Evolutionary conservation across 2,797 vertebrate species (phyloP).

Genomic region (Phylloscopus collybita): DNA sequence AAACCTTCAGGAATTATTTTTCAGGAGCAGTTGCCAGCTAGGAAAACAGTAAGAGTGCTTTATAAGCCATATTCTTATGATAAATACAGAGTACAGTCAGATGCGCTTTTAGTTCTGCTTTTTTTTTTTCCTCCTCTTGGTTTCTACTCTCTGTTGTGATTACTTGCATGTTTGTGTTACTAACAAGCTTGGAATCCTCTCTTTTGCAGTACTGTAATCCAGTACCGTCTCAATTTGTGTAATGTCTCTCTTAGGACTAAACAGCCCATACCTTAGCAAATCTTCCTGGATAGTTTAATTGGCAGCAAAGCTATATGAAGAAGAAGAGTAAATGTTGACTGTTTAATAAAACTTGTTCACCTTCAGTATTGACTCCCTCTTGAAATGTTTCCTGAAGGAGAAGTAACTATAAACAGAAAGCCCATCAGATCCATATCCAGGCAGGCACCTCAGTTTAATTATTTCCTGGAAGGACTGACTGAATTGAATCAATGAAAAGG

Average conservation of each 20-base stretch:
- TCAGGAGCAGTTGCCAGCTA: not conserved
- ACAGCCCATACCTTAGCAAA: not conserved
- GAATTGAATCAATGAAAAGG: not conserved
- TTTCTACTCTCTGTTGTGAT: not conserved
- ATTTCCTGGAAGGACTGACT: not conserved
- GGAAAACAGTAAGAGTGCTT: not conserved
- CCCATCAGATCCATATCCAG: not conserved
- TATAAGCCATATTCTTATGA: not conserved
- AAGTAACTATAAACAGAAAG: not conserved
- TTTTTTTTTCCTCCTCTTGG: accelerated
- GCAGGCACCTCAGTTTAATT: not conserved
- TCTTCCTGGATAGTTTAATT: not conserved
- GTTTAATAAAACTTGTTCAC: not conserved
- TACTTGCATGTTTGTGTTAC: not conserved
- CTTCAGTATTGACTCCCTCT: not conserved
- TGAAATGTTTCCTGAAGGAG: not conserved
- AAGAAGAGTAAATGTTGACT: not conserved
- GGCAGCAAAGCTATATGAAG: not conserved
- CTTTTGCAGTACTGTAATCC: not conserved
- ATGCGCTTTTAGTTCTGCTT: not conserved
- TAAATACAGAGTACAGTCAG: not conserved
- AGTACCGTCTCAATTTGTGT: not conserved
- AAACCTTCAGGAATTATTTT: not conserved
- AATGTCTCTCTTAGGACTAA: not conserved
- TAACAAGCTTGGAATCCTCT: not conserved